phyloP scores from a whole-genome alignment of 1,140 invertebrate species.

The Frieseomelitta varia region DNA sequence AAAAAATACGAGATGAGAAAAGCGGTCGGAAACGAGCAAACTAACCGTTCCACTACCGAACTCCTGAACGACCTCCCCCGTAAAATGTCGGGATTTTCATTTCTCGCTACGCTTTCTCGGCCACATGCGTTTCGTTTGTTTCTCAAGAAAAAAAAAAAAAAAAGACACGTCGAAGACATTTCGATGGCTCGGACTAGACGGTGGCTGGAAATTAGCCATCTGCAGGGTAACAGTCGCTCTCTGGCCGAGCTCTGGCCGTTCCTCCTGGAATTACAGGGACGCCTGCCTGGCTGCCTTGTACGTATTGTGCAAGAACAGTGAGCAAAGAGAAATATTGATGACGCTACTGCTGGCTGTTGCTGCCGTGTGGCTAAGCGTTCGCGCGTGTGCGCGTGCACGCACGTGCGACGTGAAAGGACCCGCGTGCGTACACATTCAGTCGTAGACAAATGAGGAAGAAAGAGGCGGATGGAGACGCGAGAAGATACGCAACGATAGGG shows the following conservation, averaged over 20 bases:
- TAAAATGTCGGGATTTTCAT: slow-evolving; percentile 54
- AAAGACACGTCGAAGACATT: no score
- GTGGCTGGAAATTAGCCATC: slow-evolving; percentile 66
- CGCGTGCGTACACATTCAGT: slow-evolving; percentile 54
- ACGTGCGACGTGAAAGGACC: slow-evolving; percentile 55
- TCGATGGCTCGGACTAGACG: slow-evolving; percentile 19
- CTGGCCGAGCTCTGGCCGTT: slow-evolving; percentile 52
- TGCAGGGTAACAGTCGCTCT: slow-evolving; percentile 60
- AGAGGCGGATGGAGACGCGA: slow-evolving; percentile 36
- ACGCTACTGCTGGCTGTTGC: slow-evolving; percentile 59
- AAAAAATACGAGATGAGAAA: slow-evolving; percentile 67
- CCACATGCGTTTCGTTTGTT: no score
- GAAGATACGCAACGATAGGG: slow-evolving; percentile 47
- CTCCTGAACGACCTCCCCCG: background rate
- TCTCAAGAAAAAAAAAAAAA: no score
- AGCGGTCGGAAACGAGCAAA: slow-evolving; percentile 42
- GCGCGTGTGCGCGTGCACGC: slow-evolving; percentile 31
- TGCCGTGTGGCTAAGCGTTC: slow-evolving; percentile 69
- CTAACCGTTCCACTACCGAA: background rate
- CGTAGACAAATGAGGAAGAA: slow-evolving; percentile 43
- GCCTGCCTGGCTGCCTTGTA: slow-evolving; percentile 53
- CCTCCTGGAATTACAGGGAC: slow-evolving; percentile 66
- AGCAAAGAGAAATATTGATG: slow-evolving; percentile 82
- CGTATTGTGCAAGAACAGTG: slow-evolving; percentile 80
- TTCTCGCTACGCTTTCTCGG: background rate